Conservation (phyloP, 2,113 vertebrate genomes). For the Cacatua alba region DNA sequence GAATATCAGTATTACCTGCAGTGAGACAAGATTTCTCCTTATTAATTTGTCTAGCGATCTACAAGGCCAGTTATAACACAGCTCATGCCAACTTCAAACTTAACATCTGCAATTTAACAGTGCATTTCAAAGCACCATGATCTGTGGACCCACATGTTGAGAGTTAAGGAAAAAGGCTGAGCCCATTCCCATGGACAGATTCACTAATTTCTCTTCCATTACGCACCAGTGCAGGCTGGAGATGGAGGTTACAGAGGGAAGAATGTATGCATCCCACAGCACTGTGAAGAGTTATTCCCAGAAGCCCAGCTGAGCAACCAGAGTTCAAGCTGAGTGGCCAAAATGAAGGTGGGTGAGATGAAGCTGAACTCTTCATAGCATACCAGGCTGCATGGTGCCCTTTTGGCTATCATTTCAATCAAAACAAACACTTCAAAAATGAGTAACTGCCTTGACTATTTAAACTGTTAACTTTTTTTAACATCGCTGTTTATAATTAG, state of each 20-base stretch:
- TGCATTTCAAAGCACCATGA: neutral
- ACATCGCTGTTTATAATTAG: conserved; percentile 33
- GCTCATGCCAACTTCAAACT: neutral
- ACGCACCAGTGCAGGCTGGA: neutral
- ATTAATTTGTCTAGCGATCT: neutral
- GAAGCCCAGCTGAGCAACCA: neutral
- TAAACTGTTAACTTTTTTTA: conserved; percentile 7
- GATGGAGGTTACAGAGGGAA: rapidly evolving
- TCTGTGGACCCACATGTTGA: neutral
- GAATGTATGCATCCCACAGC: rapidly evolving
- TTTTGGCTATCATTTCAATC: neutral
- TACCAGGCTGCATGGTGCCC: neutral
- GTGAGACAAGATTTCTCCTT: neutral
- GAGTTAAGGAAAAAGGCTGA: neutral
- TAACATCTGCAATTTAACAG: neutral
- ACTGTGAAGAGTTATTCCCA: neutral
- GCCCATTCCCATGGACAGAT: rapidly evolving
- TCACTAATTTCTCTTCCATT: neutral
- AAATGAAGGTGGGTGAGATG: neutral
- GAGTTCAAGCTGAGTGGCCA: neutral
- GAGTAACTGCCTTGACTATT: conserved; percentile 1
- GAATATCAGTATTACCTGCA: neutral
- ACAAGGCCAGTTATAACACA: neutral
- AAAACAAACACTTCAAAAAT: neutral
- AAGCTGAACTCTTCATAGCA: neutral